Conservation (phyloP, 92 coral and sea anemone genomes). For the Actinernus sp. region DNA sequence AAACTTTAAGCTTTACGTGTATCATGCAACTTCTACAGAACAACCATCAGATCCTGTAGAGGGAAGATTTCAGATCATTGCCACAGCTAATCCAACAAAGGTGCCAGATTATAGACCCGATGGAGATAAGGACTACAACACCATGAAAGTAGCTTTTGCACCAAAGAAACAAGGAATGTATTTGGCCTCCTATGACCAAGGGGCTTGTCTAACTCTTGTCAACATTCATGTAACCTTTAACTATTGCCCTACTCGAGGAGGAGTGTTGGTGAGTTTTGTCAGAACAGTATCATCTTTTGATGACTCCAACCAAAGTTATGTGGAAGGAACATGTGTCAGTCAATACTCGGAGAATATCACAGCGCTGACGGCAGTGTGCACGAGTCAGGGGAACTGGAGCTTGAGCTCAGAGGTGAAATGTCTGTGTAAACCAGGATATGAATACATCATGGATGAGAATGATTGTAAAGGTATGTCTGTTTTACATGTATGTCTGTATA, state of each 20-base stretch:
- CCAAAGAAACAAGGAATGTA: conserved; percentile 47
- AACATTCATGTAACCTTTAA: conserved; percentile 53
- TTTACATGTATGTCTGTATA: too few species aligned
- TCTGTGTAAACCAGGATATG: conserved; percentile 79
- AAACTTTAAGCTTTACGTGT: conserved; percentile 40
- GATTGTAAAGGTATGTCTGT: too few species aligned
- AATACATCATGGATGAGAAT: too few species aligned
- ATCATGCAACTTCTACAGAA: conserved; percentile 21
- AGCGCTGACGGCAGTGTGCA: conserved; percentile 51
- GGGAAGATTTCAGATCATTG: conserved; percentile 8
- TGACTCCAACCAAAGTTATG: conserved; percentile 17
- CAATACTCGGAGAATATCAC: conserved; percentile 45
- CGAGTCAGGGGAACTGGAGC: conserved; percentile 80
- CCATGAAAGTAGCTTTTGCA: conserved; percentile 27
- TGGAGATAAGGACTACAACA: neutral
- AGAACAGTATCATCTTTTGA: conserved; percentile 67
- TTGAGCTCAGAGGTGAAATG: conserved; percentile 44
- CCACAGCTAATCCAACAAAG: conserved; percentile 8
- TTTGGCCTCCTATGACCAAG: conserved; percentile 74
- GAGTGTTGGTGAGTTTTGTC: conserved; percentile 52
- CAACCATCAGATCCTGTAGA: conserved; percentile 23
- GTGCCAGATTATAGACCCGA: conserved; percentile 2
- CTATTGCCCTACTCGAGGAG: conserved; percentile 56
- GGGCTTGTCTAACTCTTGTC: conserved; percentile 55
- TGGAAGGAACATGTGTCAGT: conserved; percentile 69